A percentile compares a stretch with the other conserved stretches of the same genome.
These are phyloP conservation scores for Mohoua ochrocephala DNA, from an alignment of 2,113 vertebrate species.

Conservation along the genomic window DNA sequence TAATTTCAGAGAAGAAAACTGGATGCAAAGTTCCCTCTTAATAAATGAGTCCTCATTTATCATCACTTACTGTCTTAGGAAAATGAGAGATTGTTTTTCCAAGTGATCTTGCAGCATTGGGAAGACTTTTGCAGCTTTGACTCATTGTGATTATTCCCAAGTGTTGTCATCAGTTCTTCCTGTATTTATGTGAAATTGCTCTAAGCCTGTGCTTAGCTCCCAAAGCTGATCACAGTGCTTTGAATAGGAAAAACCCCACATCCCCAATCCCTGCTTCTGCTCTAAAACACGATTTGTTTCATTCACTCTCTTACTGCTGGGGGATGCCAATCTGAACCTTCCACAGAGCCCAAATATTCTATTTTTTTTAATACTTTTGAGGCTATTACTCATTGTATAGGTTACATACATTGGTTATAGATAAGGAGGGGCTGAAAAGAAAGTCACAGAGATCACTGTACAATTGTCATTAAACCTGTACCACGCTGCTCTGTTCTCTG, in stretches of 20 bases:
- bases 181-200: conserved; percentile 55
- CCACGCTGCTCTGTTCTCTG: background rate
- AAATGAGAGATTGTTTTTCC: conserved; percentile 57
- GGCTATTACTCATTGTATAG: background rate
- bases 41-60: conserved; percentile 31
- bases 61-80: conserved; percentile 40
- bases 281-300: background rate
- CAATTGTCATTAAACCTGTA: background rate
- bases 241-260: background rate
- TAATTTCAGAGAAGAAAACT: background rate
- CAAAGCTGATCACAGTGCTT: background rate
- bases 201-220: background rate
- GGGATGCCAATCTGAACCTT: background rate
- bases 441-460: background rate
- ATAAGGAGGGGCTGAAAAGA: background rate
- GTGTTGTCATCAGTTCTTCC: conserved; percentile 53
- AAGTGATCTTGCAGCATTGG: conserved; percentile 29
- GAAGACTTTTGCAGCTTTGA: conserved; percentile 51
- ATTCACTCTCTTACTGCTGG: background rate
- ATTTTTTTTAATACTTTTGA: background rate
- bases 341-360: background rate
- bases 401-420: background rate
- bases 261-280: background rate
- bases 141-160: conserved; percentile 61
- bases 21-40: background rate